Percentiles rank a stretch among this genome's conserved stretches.
Conservation (phyloP, 2,797 vertebrate species). For the Schizopygopsis malacanthus region DNA sequence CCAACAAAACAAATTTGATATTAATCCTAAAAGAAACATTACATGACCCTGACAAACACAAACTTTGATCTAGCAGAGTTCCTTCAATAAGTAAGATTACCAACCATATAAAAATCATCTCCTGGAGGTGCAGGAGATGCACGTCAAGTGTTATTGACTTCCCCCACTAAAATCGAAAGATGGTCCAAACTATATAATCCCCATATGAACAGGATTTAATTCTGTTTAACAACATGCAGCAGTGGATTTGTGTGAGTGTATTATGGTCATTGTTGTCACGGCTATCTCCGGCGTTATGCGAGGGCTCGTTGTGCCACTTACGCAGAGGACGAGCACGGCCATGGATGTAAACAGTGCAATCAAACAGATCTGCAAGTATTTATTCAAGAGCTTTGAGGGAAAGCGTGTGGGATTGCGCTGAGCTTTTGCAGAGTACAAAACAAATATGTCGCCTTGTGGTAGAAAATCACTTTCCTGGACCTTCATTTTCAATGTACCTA, state of each 20-base stretch:
- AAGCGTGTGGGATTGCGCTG: conserved; percentile 28
- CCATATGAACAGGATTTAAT: conserved; percentile 49
- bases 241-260: conserved; percentile 51
- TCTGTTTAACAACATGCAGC: conserved; percentile 49
- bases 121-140: conserved; percentile 5
- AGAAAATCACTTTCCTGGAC: conserved; percentile 17
- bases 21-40: conserved; percentile 18
- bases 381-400: conserved; percentile 36
- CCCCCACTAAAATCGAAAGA: conserved; percentile 1
- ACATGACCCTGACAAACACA: conserved; percentile 1
- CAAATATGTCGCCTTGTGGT: conserved; percentile 9
- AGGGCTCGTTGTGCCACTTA: conserved; percentile 52
- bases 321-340: conserved; percentile 31
- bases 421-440: not conserved
- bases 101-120: conserved; percentile 20
- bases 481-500: not conserved
- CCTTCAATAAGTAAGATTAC: conserved; percentile 35
- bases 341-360: conserved; percentile 43
- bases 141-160: conserved; percentile 45
- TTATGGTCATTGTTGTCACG: conserved; percentile 47
- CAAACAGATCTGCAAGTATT: conserved; percentile 45
- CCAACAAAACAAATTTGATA: not conserved
- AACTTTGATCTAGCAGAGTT: conserved; percentile 20
- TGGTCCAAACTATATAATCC: conserved; percentile 37
- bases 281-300: conserved; percentile 12